Evolutionary conservation across 2,113 vertebrate genomes (phyloP).

Genomic region (Mus pahari): DNA sequence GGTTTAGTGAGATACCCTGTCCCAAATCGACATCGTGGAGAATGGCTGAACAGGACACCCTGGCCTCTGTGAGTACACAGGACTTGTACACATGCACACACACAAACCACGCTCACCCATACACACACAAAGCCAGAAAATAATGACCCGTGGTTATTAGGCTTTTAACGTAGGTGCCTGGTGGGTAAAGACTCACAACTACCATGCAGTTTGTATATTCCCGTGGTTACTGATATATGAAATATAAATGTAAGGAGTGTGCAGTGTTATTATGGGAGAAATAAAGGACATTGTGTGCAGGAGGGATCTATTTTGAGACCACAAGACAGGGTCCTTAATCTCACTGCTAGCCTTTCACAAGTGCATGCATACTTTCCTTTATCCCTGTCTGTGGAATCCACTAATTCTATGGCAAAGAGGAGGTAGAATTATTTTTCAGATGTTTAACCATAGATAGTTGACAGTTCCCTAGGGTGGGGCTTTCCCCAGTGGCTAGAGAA

Average conservation of each 20-base stretch:
- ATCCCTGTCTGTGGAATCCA: background rate
- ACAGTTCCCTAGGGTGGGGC: background rate
- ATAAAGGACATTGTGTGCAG: background rate
- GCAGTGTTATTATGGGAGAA: background rate
- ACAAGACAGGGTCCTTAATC: background rate
- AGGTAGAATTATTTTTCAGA: background rate
- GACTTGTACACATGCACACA: background rate
- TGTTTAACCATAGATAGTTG: background rate
- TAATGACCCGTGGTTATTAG: background rate
- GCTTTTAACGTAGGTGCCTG: background rate
- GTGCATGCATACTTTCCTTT: background rate
- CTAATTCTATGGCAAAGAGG: background rate
- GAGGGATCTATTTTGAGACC: background rate
- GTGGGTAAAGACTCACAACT: background rate
- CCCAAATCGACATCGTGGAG: too few species aligned
- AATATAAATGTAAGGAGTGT: background rate
- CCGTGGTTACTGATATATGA: background rate
- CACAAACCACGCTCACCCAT: rapidly evolving
- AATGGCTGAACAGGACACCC: background rate
- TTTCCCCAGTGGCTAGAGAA: background rate
- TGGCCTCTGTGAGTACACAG: background rate
- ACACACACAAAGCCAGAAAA: background rate
- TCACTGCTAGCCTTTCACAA: background rate
- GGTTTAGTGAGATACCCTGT: background rate
- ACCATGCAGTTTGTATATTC: background rate